Evolutionary conservation across 2,888 invertebrate genomes (phyloP).

Genomic region (Eupithecia centaureata): DNA sequence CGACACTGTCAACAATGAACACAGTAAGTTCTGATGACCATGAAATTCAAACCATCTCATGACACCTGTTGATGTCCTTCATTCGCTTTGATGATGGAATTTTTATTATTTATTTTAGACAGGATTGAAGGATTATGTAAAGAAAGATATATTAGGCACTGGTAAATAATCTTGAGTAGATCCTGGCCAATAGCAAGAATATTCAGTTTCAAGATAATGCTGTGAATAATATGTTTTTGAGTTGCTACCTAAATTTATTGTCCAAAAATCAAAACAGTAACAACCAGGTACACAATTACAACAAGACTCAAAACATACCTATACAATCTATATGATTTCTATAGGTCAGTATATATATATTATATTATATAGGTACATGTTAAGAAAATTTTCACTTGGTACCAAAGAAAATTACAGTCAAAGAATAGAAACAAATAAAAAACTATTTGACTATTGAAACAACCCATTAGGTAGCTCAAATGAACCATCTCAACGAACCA

Average conservation of each 20-base stretch:
- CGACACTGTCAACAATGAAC: constrained; percentile 78
- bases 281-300: not conserved
- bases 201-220: not conserved
- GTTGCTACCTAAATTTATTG: not conserved
- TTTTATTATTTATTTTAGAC: not conserved
- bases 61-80: constrained; percentile 75
- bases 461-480: too few relatives aligned
- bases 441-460: too few relatives aligned
- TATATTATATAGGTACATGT: too few relatives aligned
- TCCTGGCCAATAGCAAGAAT: not conserved
- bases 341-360: too few relatives aligned
- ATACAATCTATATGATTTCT: too few relatives aligned
- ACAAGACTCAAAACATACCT: too few relatives aligned
- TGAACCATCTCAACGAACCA: too few relatives aligned
- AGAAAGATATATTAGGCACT: not conserved
- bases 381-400: too few relatives aligned
- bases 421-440: too few relatives aligned
- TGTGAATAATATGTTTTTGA: not conserved
- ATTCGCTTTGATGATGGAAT: constrained; percentile 29
- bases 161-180: not conserved
- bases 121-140: not conserved
- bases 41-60: constrained; percentile 52
- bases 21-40: constrained; percentile 70
- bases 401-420: too few relatives aligned
- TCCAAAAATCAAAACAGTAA: not conserved